Base-by-base conservation (phyloP, 2,888 invertebrate species). In the Xestia xanthographa region DNA sequence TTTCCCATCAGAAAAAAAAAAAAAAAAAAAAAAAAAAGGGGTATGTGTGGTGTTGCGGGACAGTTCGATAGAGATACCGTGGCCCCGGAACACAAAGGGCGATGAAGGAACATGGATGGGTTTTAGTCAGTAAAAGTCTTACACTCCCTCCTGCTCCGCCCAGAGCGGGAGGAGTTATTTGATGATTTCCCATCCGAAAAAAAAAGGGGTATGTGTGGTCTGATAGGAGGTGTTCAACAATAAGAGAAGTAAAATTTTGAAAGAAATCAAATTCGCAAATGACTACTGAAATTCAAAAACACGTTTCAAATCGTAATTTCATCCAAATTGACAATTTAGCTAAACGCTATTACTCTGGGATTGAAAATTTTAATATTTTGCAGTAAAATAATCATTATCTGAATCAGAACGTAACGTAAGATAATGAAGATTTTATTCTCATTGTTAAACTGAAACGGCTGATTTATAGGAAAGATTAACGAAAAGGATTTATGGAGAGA, bases 351-450 rank as follows among this genome's bases (percentile, higher is more conserved):
- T 72, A 70, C 58, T 26, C 11, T 38, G 38, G 56, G 12, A 71
- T 84, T 80, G 41, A 71, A 83, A 73, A 66, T 66, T 84, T 58
- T 73, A 58, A 83, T 70, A 84, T 72, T 75, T 72, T 60, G 4
- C 71, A 29, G 62, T 76, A 80, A 84, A 81, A 67, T 63, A 60
- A 38, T 82, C 66, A n/a, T 82, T 66, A 17, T 26, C 41, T n/a
- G 56, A 62, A 60, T 48, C 20, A 45, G 58, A 66, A 72, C 17
- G 29, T 29, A 66, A 72, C 17, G 29, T 29, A 63, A 70, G 66
- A 63, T 80, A 73, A 75, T 56, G 43, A 26, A 38, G 26, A 58
- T 66, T 79, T 82, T 72, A 75, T 56, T 29, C 17, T 70, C 58
- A 48, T 60, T 80, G n/a, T 74, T 11, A 72, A 70, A 71, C 26